Evolutionary conservation across 2,888 invertebrate species (phyloP).

Genomic region (Conistra vaccinii): DNA sequence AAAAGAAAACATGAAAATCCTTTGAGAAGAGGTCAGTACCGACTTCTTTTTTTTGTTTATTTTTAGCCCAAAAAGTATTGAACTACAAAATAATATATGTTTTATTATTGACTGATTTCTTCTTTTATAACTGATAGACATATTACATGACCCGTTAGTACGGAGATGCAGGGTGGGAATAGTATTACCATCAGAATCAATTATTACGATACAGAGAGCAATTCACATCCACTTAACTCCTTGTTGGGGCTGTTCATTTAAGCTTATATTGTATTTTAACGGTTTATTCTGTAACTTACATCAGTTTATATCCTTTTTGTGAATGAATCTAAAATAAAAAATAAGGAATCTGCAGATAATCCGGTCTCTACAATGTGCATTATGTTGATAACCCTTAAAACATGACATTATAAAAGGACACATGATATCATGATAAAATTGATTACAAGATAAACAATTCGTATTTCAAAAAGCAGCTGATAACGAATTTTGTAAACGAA

Average conservation of each 20-base stretch:
- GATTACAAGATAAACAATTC: slow-evolving; percentile 11
- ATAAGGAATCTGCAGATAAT: slow-evolving; percentile 15
- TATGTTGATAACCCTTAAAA: neutral
- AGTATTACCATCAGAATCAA: slow-evolving; percentile 28
- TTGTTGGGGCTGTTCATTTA: slow-evolving; percentile 8
- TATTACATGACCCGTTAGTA: neutral
- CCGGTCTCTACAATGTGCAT: slow-evolving; percentile 19
- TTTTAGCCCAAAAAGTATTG: neutral
- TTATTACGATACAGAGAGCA: slow-evolving; percentile 35
- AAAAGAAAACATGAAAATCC: neutral
- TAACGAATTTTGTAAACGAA: slow-evolving; percentile 40
- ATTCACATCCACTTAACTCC: slow-evolving; percentile 14
- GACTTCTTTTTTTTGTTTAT: neutral
- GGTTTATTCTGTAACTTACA: neutral
- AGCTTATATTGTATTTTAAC: slow-evolving; percentile 16
- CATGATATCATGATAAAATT: neutral
- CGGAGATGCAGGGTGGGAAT: neutral
- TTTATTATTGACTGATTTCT: neutral
- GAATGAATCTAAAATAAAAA: neutral
- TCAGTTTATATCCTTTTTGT: neutral
- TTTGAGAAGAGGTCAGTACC: neutral
- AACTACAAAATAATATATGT: neutral
- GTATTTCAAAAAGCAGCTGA: slow-evolving; percentile 11
- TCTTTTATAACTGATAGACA: neutral
- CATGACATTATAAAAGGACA: slow-evolving; percentile 8